Evolutionary conservation across 2,888 invertebrate species (phyloP), one percentile per base, ranked within the genome.

Genomic region (Aplocera efformata): DNA sequence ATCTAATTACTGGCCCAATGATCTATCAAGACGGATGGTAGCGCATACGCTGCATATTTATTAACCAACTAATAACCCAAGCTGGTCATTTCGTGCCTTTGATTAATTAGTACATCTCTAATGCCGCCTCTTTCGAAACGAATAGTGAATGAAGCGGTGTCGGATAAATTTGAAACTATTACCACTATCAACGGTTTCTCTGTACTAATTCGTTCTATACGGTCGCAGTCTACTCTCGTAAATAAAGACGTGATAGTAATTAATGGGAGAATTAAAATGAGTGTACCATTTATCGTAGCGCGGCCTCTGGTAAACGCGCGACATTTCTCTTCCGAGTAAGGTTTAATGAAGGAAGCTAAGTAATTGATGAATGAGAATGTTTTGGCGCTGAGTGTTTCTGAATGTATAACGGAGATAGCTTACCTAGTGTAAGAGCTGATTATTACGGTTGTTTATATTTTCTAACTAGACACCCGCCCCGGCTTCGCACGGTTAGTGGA

Each of bases 1-100:
- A 35, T 13, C 28, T 24, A 21, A 33, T 32, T 37, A 37, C 32
- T 34, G 50, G 50, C 43, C 44, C 21, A 49, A 47, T 31, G 37
- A 37, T 53, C 53, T 53, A 48, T 52, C 43, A 67, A 67, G 71
- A 71, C 62, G 45, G 62, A 71, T 66, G 63, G 58, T 56, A 51
- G 49, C 43, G 54, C 60, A 50, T 55, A 52, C 44, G 45, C 55
- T 51, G 46, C 45, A 56, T 64, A 63, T 67, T 63, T 69, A 64
- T 67, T 58, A 60, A 56, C 60, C 50, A 60, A 42, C 52, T 68
- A 68, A 70, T 75, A 75, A 73, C 72, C 67, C 63, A 67, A 66
- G 68, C 66, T 65, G 64, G 63, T 60, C 58, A 65, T 67, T 62
- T 70, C 59, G 63, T 59, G 38, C 55, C 57, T 57, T 58, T 78